Base-by-base conservation (phyloP, 1,140 invertebrate genomes). In the Apis dorsata region DNA sequence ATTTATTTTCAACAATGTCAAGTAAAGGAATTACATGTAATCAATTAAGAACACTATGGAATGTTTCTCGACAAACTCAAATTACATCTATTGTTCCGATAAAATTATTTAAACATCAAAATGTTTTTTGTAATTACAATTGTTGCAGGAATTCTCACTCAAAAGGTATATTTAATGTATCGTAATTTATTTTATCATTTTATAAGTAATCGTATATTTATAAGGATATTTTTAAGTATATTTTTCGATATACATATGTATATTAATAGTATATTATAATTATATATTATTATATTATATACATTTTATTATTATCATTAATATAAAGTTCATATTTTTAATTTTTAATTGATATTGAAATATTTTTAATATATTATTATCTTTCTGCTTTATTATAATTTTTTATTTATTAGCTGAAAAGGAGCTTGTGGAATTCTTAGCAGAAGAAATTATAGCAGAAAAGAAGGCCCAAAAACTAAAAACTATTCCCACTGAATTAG, bases 361-460 rank as follows among this genome's bases (percentile, higher is more conserved):
- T 59, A 77, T 68, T 60, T 79, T 80, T 21, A 63, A 68, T 85
- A 44, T 70, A 34, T 21, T 55, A 65, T 79, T 59, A 62, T 70
- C 66, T 1, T 80, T n/a, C 49, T 8, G 68, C 19, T 79, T 79
- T 55, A 79, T 84, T 59, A 68, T 80, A 88, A 74, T 70, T 44
- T 24, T 74, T 44, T 59, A 78, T 17, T 80, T 81, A 77, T 69
- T 84, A 98, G 97, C 96, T 89, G 98, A 98, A 93, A 95, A 96
- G 86, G 98, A 98, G 91, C 93, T 99, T 57, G 96, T 97, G 1
- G 96, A 98, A 91, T 98, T 98, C 91, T 93, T 99, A 0, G 96
- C 96, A 9, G 97, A 98, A 92, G 98, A 99, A 94, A 98, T 99
- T 83, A 94, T 97, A 73, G 96, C 97, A 0, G 98, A 99, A 92